Base-by-base conservation (phyloP, 2,113 vertebrate genomes). In the Synchiropus splendidus region DNA sequence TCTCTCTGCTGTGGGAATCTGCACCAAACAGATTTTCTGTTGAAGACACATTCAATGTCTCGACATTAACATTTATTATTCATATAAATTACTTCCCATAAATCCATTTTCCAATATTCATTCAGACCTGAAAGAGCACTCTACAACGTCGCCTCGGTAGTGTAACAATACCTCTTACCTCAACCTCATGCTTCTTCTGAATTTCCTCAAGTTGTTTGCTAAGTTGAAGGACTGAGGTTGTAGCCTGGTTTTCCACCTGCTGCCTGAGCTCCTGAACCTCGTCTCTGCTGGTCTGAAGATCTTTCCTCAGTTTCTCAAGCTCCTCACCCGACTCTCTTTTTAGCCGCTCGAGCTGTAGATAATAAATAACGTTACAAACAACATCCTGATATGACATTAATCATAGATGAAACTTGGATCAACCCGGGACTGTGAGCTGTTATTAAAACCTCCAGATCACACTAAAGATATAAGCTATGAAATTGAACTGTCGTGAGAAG, bases 161-260 rank as follows among this genome's bases (percentile, higher is more conserved):
- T n/a, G n/a, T n/a, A n/a, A n/a, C n/a, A n/a, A 67, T 12, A 83
- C 81, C 75, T 83, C 43, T 6, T 37, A 35, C 18, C n/a, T n/a
- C n/a, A n/a, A n/a, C n/a, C n/a, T 73, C 67, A 12, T 70, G 70
- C 49, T 61, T 71, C 45, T 43, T 72, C 32, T 46, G 42, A 21
- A 62, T 46, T 45, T 70, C 61, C 38, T 68, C 48, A 35, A 75
- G 43, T 42, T 79, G 68, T 31, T 67, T 37, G 55, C 51, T 38
- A 85, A 35, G 53, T 12, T 64, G 6, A 64, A 16, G 16, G 38
- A 43, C 37, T 67, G 67, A 27, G 42, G 54, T 52, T 51, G 58
- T 77, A 44, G 51, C 45, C 34, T 67, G 58, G 45, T 69, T 58
- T 48, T 49, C 71, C n/a, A 60, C 51, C 42, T 79, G 63, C 40